Base-by-base conservation (phyloP, 1,140 invertebrate genomes). In the Nephotettix cincticeps region DNA sequence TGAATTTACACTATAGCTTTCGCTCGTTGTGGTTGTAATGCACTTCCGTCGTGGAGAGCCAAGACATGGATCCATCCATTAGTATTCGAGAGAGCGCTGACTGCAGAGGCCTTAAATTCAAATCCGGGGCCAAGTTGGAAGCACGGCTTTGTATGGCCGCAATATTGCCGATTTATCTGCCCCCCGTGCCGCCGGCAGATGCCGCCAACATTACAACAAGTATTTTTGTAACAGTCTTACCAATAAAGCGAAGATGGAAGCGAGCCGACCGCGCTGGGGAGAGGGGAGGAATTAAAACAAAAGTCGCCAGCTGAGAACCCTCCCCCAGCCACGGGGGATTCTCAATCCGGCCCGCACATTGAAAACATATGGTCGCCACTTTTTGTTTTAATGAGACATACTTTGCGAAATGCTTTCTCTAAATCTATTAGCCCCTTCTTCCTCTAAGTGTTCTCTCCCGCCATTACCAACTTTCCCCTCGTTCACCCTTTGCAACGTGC, bases 341-440 rank as follows among this genome's bases (percentile, higher is more conserved):
- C 47, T n/a, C 21, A 23, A 51, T n/a, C 17, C 17, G 47, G 17
- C 47, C 47, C 47, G 47, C 47, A 51, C 47, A 51, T 51, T 51
- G 47, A 51, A 51, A 51, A 51, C 47, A 51, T 51, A 51, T 51
- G 47, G 47, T 51, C 47, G 47, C 47, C 21, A 51, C 47, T 51
- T 51, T 51, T 51, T 51, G 47, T 51, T 51, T 51, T 51, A 51
- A 51, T 51, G 47, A 51, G 47, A 51, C 47, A 51, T 51, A 51
- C 47, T 51, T 51, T 51, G 47, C 47, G 47, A 23, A 51, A 51
- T 51, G 21, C 21, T 51, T 51, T 51, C 47, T 51, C 47, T 51
- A 19, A 51, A 51, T 51, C 47, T 51, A 51, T 51, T 51, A 51
- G 47, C 17, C 6, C 21, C 47, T 23, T 51, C 3, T n/a, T n/a